A percentile compares a stretch with the other conserved stretches of the same genome.
phyloP scores from a whole-genome alignment of 1,140 invertebrate genomes.

The Palaemon carinicauda region DNA sequence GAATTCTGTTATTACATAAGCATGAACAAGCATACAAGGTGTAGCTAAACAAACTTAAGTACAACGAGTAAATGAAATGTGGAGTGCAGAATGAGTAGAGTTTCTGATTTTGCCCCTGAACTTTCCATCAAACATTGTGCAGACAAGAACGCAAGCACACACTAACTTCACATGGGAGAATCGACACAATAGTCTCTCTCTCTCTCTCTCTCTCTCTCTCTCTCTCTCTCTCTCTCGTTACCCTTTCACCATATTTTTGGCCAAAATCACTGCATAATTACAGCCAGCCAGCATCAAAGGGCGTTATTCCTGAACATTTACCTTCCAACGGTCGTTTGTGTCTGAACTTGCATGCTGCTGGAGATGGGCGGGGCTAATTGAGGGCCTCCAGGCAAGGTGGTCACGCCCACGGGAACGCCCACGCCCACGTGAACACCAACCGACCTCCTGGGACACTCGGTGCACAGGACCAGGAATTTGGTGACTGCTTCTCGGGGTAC shows the following conservation, averaged over 20 bases:
- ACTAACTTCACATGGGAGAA: not conserved
- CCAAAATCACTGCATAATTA: too few species aligned
- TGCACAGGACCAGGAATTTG: conserved; percentile 89
- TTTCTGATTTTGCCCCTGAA: too few species aligned
- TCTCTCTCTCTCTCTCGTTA: not conserved
- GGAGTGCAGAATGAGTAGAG: too few species aligned
- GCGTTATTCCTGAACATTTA: too few species aligned
- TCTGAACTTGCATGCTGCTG: not conserved
- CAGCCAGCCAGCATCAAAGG: too few species aligned
- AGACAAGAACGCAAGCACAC: not conserved
- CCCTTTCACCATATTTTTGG: not conserved
- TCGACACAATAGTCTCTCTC: not conserved
- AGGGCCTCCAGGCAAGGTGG: conserved; percentile 34
- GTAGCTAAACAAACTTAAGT: too few species aligned
- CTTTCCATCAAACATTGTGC: not conserved
- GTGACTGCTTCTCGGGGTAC: conserved; percentile 94
- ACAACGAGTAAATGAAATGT: too few species aligned
- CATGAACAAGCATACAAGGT: too few species aligned
- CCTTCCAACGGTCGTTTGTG: not conserved
- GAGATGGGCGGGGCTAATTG: conserved; percentile 21
- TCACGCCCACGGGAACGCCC: conserved; percentile 35
- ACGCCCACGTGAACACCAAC: conserved; percentile 47
- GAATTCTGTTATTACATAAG: too few species aligned
- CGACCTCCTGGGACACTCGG: conserved; percentile 82
- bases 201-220: too few species aligned